Evolutionary conservation across 2,113 vertebrate species (phyloP).

Genomic region (Prionailurus viverrinus): DNA sequence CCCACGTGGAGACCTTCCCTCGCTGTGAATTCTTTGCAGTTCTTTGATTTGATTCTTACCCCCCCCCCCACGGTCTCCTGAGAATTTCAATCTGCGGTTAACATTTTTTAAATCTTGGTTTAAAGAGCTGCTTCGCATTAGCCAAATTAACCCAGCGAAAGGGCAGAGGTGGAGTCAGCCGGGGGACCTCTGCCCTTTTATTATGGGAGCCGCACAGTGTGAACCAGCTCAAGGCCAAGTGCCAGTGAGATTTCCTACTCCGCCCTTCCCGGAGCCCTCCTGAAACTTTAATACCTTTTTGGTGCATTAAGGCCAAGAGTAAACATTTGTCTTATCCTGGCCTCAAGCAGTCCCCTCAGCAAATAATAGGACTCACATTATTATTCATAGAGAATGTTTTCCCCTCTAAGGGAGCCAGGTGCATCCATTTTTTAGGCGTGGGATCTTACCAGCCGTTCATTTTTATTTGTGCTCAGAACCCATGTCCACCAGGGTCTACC

Average conservation of each 20-base stretch:
- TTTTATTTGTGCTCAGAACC: background rate
- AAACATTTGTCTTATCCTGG: slow-evolving; percentile 60
- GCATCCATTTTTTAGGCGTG: background rate
- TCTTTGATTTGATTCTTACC: background rate
- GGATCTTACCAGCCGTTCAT: background rate
- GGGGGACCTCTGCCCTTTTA: background rate
- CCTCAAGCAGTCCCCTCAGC: slow-evolving; percentile 37
- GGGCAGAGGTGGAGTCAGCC: background rate
- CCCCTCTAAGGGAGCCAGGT: background rate
- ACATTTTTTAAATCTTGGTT: background rate
- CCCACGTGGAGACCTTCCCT: background rate
- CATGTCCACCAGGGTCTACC: background rate
- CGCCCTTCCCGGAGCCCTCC: slow-evolving; percentile 67
- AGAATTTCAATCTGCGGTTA: slow-evolving; percentile 2
- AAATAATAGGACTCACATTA: slow-evolving; percentile 47
- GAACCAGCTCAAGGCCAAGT: background rate
- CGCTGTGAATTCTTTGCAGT: background rate
- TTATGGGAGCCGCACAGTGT: background rate
- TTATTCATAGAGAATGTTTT: slow-evolving; percentile 29
- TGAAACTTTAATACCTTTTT: slow-evolving; percentile 70
- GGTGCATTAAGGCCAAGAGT: slow-evolving; percentile 61
- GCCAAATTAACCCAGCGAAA: slow-evolving; percentile 8
- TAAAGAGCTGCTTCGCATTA: slow-evolving; percentile 8
- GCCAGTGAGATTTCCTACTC: background rate
- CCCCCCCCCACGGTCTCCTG: background rate